Percentiles rank a stretch among this genome's conserved stretches.
These are phyloP conservation scores for Pedetes capensis DNA, from an alignment of 2,113 vertebrate species.

Conservation along the genomic window DNA sequence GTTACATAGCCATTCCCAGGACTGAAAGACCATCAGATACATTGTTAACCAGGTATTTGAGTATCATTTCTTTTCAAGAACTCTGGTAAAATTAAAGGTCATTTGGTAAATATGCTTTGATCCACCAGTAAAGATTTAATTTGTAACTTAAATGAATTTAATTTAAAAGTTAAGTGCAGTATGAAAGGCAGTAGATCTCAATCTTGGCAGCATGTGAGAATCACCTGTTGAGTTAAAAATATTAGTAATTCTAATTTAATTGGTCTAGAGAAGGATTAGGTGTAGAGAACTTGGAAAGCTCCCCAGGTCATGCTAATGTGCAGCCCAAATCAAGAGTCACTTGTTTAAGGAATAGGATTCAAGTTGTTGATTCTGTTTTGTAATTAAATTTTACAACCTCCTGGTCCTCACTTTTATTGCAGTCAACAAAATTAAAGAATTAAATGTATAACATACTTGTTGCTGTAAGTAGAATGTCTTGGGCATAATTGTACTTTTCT, in stretches of 20 bases:
- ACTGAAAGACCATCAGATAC: background rate
- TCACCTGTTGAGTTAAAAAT: background rate
- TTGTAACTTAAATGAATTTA: conserved; percentile 23
- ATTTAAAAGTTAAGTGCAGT: conserved; percentile 19
- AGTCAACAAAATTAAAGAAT: conserved; percentile 35
- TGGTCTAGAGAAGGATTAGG: background rate
- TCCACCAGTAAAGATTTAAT: conserved; percentile 19
- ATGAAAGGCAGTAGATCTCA: background rate
- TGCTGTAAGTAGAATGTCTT: background rate
- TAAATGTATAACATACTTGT: background rate
- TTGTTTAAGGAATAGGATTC: conserved; percentile 19
- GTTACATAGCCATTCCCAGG: background rate
- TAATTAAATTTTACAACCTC: conserved; percentile 20
- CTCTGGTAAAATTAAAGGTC: conserved; percentile 9
- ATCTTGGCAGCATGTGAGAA: background rate
- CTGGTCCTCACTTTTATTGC: background rate
- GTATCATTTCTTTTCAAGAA: conserved; percentile 2
- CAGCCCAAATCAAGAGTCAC: conserved; percentile 27
- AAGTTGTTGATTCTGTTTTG: conserved; percentile 49
- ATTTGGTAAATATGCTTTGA: conserved; percentile 6
- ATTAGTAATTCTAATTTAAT: conserved; percentile 48
- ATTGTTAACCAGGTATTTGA: background rate
- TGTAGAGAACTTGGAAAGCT: background rate
- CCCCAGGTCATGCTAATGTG: background rate
- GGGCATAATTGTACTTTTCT: background rate